Percentiles rank a stretch among this genome's conserved stretches.
Evolutionary conservation across 2,113 vertebrate genomes (phyloP).

Genomic region (Dipodomys ordii): DNA sequence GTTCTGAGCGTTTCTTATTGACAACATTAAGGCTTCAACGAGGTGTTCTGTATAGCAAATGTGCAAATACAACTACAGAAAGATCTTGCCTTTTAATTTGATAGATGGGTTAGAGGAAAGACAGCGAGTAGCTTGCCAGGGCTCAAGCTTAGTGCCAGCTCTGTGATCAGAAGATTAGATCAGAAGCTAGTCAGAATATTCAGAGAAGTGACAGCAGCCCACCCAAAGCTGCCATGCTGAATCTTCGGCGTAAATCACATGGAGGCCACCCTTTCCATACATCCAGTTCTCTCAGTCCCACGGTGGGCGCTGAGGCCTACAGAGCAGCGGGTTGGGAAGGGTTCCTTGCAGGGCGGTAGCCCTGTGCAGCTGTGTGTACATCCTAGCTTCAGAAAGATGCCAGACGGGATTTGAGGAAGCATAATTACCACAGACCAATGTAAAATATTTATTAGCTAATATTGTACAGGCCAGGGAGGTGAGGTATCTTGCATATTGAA

Average conservation of each 20-base stretch:
- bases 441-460: background rate
- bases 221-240: slow-evolving; percentile 61
- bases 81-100: slow-evolving; percentile 73
- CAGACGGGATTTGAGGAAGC: background rate
- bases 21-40: slow-evolving; percentile 65
- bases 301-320: background rate
- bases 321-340: too few relatives aligned
- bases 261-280: background rate
- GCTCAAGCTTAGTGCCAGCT: slow-evolving; percentile 45
- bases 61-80: slow-evolving; percentile 59
- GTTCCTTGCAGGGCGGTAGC: background rate
- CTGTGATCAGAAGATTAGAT: slow-evolving; percentile 25
- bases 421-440: background rate
- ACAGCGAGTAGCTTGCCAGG: slow-evolving; percentile 38
- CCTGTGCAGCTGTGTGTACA: background rate
- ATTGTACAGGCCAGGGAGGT: background rate
- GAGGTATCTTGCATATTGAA: background rate
- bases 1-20: slow-evolving; percentile 73
- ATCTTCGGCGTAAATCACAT: slow-evolving; percentile 67
- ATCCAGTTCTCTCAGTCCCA: background rate
- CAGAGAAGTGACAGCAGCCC: slow-evolving; percentile 55
- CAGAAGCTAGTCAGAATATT: slow-evolving; percentile 65
- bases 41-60: slow-evolving; percentile 72
- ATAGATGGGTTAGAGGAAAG: slow-evolving; percentile 59
- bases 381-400: slow-evolving; percentile 17